Percentiles rank a stretch among this genome's conserved stretches.
Conservation (phyloP, 1,140 invertebrate species). For the Vanessa tameamea region DNA sequence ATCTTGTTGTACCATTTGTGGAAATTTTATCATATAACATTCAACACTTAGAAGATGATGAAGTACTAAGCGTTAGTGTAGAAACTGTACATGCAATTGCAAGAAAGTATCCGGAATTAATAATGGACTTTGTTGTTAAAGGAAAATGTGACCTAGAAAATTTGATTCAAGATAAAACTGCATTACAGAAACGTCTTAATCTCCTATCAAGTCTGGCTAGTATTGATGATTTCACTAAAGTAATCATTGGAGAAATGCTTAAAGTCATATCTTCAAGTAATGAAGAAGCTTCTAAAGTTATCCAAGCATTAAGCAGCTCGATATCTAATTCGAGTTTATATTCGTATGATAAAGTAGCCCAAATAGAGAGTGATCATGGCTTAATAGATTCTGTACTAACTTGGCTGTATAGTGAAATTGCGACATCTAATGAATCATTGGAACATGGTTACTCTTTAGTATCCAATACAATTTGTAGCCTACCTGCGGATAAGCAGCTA, state of each 20-base stretch:
- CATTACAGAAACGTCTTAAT: slow-evolving; percentile 59
- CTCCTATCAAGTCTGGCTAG: slow-evolving; percentile 67
- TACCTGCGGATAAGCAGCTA: slow-evolving; percentile 60
- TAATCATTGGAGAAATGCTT: slow-evolving; percentile 70
- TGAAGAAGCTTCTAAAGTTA: slow-evolving; percentile 53
- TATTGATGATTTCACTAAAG: slow-evolving; percentile 71
- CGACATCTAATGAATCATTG: slow-evolving; percentile 46
- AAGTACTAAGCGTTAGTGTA: slow-evolving; percentile 58
- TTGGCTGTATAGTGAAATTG: slow-evolving; percentile 60
- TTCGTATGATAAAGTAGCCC: slow-evolving; percentile 57
- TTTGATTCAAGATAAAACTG: slow-evolving; percentile 56
- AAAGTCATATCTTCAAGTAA: slow-evolving; percentile 54
- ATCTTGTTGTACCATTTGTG: slow-evolving; percentile 66
- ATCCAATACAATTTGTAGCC: slow-evolving; percentile 63
- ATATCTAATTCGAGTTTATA: slow-evolving; percentile 65
- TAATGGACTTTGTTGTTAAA: slow-evolving; percentile 68
- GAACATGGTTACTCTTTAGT: slow-evolving; percentile 62
- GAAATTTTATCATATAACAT: slow-evolving; percentile 67
- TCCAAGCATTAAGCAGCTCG: slow-evolving; percentile 59
- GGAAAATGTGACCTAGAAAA: slow-evolving; percentile 68
- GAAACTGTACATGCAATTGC: slow-evolving; percentile 64
- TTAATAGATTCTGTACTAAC: slow-evolving; percentile 62
- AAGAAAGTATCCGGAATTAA: slow-evolving; percentile 63
- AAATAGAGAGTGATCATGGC: slow-evolving; percentile 73
- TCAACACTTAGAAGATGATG: slow-evolving; percentile 60